Percentiles rank a stretch among this genome's conserved stretches.
Conservation (phyloP, 2,797 vertebrate species). For the Momotus momota region DNA sequence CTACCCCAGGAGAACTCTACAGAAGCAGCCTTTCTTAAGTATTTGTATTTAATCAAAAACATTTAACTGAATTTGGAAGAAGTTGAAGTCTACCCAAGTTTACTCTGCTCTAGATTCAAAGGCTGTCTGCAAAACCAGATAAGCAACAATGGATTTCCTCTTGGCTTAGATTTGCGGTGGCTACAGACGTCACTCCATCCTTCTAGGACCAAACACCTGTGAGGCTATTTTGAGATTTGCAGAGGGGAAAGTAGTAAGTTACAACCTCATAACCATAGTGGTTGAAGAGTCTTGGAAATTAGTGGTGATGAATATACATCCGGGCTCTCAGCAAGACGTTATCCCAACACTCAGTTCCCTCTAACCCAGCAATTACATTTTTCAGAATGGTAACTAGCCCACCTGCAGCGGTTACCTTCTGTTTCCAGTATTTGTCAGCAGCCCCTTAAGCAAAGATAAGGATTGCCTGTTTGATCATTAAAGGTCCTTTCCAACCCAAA, state of each 20-base stretch:
- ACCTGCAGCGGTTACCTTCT: background rate
- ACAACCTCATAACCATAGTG: background rate
- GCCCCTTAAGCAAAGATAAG: background rate
- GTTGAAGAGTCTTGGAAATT: background rate
- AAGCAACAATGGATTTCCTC: background rate
- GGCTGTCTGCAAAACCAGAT: background rate
- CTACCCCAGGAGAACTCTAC: background rate
- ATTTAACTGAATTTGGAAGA: background rate
- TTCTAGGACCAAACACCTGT: background rate
- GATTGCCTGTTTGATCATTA: background rate
- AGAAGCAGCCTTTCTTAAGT: background rate
- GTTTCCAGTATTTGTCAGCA: background rate
- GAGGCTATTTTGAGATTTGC: background rate
- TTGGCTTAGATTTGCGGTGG: background rate
- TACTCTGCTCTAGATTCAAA: background rate
- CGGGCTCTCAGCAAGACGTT: background rate
- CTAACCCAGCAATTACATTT: background rate
- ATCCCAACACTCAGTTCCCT: background rate
- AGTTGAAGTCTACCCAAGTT: background rate
- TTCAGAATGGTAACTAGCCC: background rate
- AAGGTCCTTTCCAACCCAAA: background rate
- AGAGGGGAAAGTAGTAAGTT: background rate
- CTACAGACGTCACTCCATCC: accelerated
- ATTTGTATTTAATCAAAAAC: background rate
- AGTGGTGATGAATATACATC: background rate